Conservation (phyloP, 2,888 invertebrate genomes). For the Sinodicranocentrus sp. region DNA sequence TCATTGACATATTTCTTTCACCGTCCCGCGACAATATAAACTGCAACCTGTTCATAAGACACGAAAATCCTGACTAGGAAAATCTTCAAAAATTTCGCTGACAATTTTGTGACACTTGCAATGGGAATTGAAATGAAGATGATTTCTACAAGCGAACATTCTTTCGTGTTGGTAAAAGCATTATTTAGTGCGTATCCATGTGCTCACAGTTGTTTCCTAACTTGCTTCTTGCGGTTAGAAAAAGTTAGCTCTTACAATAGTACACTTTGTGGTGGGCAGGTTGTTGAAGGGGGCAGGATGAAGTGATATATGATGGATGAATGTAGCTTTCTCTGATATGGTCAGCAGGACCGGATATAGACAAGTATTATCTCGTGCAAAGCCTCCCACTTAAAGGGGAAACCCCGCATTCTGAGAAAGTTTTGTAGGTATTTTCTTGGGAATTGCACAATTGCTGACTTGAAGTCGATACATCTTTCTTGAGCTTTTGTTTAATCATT, state of each 20-base stretch:
- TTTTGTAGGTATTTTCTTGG: neutral
- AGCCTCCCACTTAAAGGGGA: neutral
- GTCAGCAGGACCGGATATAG: neutral
- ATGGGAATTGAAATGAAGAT: too few relatives aligned
- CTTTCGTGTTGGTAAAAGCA: neutral
- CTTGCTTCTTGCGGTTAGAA: neutral
- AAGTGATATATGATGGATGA: neutral
- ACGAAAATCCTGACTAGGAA: too few relatives aligned
- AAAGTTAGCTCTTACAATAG: neutral
- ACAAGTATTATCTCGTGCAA: neutral
- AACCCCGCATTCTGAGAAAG: too few relatives aligned
- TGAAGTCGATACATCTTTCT: neutral
- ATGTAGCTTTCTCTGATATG: neutral
- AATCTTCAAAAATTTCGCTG: too few relatives aligned
- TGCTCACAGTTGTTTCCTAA: neutral
- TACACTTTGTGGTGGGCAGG: too few relatives aligned
- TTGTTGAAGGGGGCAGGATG: neutral
- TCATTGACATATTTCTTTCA: too few relatives aligned
- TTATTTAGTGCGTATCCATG: neutral
- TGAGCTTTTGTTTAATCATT: conserved; percentile 16
- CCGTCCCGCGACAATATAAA: too few relatives aligned
- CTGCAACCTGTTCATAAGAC: too few relatives aligned
- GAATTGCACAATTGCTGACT: neutral
- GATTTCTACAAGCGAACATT: too few relatives aligned
- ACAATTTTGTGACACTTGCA: too few relatives aligned